Base-by-base conservation (phyloP, 2,113 vertebrate species). In the Nannobrachium achirus region DNA sequence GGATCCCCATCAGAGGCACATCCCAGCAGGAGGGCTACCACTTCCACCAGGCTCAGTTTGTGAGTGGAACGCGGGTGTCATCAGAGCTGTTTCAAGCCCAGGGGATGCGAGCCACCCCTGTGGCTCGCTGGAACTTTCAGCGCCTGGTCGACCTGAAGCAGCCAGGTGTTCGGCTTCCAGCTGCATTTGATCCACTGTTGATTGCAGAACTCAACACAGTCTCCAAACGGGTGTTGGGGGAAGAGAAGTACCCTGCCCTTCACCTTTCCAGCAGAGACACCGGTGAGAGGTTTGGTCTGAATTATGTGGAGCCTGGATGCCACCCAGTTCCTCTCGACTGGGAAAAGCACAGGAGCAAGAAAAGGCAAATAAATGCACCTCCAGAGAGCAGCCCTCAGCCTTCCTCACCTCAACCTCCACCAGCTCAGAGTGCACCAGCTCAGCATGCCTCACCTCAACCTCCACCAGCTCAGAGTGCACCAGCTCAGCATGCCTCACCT, bases 51-150 rank as follows among this genome's bases (percentile, higher is more conserved):
- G 41, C 41, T 42, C 41, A 48, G 1, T 72, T 63, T 53, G 16
- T 63, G 8, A 72, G 52, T 0, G 73, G 73, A 0, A 75, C 41
- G 13, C 40, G 19, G 0, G 39, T 51, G 4, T 76, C 73, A 15
- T 9, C 67, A 1, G 41, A 75, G 45, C 25, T 66, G 19, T 71
- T 75, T 58, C 65, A 74, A 45, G 71, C 72, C 3, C 77, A 79
- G 63, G 77, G 66, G 7, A 56, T 79, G 72, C 9, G 77, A 72
- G 2, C n/a, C n/a, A n/a, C n/a, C n/a, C n/a, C n/a, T n/a, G 67
- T 71, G 66, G 66, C 39, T 33, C 10, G 56, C 6, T 80, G 67
- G 72, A 80, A 71, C 5, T 80, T 57, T 18, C 67, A 75, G 53
- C 3, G 58, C 45, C 45, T 80, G 52, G 72, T 79, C 20, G 72